These are phyloP conservation scores for Catostomus latipinnis DNA, from an alignment of 2,797 vertebrate genomes.

Conservation along the genomic window DNA sequence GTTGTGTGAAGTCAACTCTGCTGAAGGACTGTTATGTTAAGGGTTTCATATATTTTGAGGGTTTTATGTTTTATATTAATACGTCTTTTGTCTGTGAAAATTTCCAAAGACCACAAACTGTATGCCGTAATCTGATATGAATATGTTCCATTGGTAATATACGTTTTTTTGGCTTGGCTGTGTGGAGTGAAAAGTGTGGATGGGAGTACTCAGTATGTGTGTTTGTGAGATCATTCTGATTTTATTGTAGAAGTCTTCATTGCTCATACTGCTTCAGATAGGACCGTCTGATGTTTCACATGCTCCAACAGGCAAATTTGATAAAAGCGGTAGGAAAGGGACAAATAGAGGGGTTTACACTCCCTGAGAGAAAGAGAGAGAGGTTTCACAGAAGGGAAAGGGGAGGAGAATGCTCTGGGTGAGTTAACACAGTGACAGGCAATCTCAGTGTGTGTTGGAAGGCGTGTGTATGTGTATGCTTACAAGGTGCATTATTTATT, in stretches of 20 bases:
- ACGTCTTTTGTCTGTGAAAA: constrained; percentile 22
- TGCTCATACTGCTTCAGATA: constrained; percentile 47
- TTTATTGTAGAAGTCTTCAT: constrained; percentile 47
- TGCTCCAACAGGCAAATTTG: constrained; percentile 58
- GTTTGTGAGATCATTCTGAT: constrained; percentile 18
- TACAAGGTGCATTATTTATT: constrained; percentile 26
- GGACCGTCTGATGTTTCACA: constrained; percentile 41
- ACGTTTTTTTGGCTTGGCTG: constrained; percentile 15
- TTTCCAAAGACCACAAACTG: constrained; percentile 29
- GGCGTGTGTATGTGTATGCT: constrained; percentile 26
- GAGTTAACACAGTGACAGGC: constrained; percentile 52
- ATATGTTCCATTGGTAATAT: constrained; percentile 26
- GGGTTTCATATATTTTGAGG: neutral
- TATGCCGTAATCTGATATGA: constrained; percentile 25
- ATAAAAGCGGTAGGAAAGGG: constrained; percentile 45
- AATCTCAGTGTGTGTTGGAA: constrained; percentile 55
- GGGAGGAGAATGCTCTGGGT: constrained; percentile 54
- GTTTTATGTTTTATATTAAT: constrained; percentile 21
- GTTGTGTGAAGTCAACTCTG: constrained; percentile 30
- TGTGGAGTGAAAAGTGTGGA: neutral
- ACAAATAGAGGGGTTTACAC: constrained; percentile 16
- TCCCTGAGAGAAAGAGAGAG: neutral
- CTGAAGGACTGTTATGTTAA: constrained; percentile 43
- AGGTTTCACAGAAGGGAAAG: constrained; percentile 34
- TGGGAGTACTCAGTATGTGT: neutral